Conservation (phyloP, 2,888 invertebrate species). For the Aplocera efformata region DNA sequence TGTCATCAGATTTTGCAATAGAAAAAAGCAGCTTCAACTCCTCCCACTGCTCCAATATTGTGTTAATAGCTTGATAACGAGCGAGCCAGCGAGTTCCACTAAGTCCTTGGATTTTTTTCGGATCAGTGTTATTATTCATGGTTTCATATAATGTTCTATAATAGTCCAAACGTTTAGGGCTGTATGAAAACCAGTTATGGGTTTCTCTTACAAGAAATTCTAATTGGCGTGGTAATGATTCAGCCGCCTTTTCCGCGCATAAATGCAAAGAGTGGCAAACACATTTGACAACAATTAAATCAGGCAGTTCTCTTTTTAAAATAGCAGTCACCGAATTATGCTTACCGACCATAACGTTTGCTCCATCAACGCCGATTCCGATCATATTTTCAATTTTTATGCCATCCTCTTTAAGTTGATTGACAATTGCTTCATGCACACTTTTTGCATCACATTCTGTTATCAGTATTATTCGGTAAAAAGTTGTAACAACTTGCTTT, state of each 20-base stretch:
- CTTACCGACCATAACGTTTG: conserved; percentile 21
- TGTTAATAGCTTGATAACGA: conserved; percentile 24
- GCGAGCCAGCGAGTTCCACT: conserved; percentile 32
- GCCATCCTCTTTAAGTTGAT: background rate
- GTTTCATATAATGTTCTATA: conserved; percentile 29
- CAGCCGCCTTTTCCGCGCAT: conserved; percentile 1
- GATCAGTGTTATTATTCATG: conserved; percentile 21
- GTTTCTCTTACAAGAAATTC: conserved; percentile 25
- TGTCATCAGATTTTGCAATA: conserved; percentile 26
- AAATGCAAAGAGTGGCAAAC: conserved; percentile 1
- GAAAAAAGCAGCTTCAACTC: conserved; percentile 34
- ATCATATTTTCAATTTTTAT: conserved; percentile 2
- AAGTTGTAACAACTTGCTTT: background rate
- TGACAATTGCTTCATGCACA: background rate
- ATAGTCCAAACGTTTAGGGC: conserved; percentile 28
- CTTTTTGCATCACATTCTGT: background rate
- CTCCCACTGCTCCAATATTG: conserved; percentile 38
- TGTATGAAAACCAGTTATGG: conserved; percentile 33
- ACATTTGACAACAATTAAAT: background rate
- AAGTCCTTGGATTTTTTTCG: conserved; percentile 28
- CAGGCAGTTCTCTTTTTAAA: conserved; percentile 16
- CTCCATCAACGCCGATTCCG: conserved; percentile 21
- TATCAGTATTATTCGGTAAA: background rate
- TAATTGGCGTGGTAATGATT: background rate
- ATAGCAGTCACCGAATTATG: conserved; percentile 21